These are phyloP conservation scores for Lingula anatina DNA, from an alignment of 2,888 invertebrate genomes.

Conservation along the genomic window DNA sequence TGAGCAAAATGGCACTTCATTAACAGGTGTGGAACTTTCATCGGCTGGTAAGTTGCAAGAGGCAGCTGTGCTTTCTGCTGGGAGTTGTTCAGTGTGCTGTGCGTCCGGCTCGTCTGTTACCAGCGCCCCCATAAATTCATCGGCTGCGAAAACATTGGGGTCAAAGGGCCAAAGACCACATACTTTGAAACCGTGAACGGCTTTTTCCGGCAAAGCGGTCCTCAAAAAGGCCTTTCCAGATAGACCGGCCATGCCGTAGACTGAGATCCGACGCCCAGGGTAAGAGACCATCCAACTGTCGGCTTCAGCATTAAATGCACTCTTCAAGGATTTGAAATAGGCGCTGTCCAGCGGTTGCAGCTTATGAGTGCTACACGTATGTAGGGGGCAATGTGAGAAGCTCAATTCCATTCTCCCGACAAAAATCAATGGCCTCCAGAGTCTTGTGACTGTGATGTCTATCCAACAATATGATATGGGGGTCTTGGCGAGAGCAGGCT, in stretches of 20 bases:
- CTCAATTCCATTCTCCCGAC: conserved; percentile 32
- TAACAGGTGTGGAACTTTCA: no score
- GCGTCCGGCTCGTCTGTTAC: background rate
- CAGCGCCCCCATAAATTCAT: conserved; percentile 10
- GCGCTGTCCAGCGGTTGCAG: conserved; percentile 25
- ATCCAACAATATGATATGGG: conserved; percentile 40
- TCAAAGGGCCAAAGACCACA: conserved; percentile 6
- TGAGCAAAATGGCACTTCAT: no score
- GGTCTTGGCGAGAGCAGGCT: conserved; percentile 22
- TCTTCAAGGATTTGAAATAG: conserved; percentile 21
- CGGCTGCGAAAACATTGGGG: conserved; percentile 10
- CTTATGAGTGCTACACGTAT: conserved; percentile 38
- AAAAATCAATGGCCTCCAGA: conserved; percentile 28
- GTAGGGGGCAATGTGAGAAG: conserved; percentile 45
- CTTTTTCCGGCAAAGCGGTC: conserved; percentile 14
- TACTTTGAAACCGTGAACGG: conserved; percentile 10
- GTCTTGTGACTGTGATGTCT: conserved; percentile 38
- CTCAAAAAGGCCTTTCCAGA: conserved; percentile 15
- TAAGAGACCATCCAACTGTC: conserved; percentile 18
- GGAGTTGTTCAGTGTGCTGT: background rate
- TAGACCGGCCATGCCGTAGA: conserved; percentile 14
- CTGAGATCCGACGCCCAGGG: conserved; percentile 12
- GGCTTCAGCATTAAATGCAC: conserved; percentile 12
- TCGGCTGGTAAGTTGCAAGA: no score
- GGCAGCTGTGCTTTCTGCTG: no score